Evolutionary conservation across 2,888 invertebrate genomes (phyloP), one percentile per base, ranked within the genome.

Genomic region (Drosophila neonasuta): DNA sequence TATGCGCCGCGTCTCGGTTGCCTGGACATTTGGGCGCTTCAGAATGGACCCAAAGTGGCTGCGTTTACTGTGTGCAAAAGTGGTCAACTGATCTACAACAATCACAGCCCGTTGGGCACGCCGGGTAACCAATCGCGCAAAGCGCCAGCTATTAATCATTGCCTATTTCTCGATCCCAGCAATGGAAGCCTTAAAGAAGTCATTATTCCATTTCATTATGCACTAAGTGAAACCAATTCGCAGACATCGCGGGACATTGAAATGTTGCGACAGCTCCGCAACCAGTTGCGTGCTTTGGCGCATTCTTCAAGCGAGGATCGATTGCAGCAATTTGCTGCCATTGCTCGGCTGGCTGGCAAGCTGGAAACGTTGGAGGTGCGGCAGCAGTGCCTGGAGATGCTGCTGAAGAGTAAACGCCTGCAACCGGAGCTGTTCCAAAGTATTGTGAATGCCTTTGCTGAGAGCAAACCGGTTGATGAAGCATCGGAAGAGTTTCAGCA

Each of bases 1-100:
- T 99, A 98, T 91, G 97, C 97, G 6, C 97, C 98, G 0, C 95
- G 96, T 77, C 94, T 97, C 89, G 98, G 98, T 11, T 93, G 97
- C 6, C 93, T 99, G 57, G 99, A 99, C 91, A 96, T 99, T 63
- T 97, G 99, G 94, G 93, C 96, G 3, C 93, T 97, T 86, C 97
- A 97, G 88, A 95, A 96, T 88, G 98, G 99, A 0, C 95, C 95
- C 10, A 94, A 97, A 90, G 95, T 99, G 7, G 96, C 97, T 11
- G 96, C 97, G 0, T 99, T 98, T 89, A 95, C 95, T 48, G 97
- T 97, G 0, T 95, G 96, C 48, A 97, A 96, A 90, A 93, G 94
- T 88, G 97, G 96, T 32, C 94, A 94, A 86, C 92, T 97, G 24
- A 87, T 97, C 3, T 96, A 96, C 88, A 95, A 95, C 50, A 94